Percentiles rank a stretch among this genome's conserved stretches.
phyloP scores from a whole-genome alignment of 2,888 invertebrate genomes.

The Tetheella fluctuosa region DNA sequence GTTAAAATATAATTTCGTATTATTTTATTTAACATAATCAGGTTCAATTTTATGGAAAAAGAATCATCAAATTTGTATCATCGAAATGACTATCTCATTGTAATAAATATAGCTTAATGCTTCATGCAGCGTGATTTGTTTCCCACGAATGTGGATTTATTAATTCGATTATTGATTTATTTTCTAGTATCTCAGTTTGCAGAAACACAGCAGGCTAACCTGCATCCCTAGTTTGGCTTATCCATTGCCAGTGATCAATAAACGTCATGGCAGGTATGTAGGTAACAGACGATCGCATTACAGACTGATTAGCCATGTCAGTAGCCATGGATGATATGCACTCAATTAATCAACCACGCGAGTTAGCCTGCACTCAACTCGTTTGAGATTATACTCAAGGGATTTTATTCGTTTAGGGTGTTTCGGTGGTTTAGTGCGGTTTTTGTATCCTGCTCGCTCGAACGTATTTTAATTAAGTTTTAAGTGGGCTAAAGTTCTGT shows the following conservation, averaged over 20 bases:
- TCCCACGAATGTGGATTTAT: too few relatives aligned
- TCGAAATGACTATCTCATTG: too few relatives aligned
- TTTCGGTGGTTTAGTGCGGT: slow-evolving; percentile 15
- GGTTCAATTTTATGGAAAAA: too few relatives aligned
- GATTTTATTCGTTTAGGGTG: slow-evolving; percentile 15
- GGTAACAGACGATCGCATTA: slow-evolving; percentile 52
- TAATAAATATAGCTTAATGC: too few relatives aligned
- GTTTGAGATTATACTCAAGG: slow-evolving; percentile 19
- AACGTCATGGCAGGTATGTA: slow-evolving; percentile 40
- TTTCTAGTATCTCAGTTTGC: too few relatives aligned
- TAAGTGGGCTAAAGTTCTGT: background rate
- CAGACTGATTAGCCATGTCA: slow-evolving; percentile 63
- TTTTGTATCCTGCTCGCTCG: slow-evolving; percentile 8
- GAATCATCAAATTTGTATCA: too few relatives aligned
- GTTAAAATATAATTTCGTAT: too few relatives aligned
- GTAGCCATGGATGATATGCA: slow-evolving; percentile 58
- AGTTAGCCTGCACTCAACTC: slow-evolving; percentile 44
- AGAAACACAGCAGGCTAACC: background rate
- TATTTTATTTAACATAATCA: too few relatives aligned
- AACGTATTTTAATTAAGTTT: background rate
- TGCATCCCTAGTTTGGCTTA: background rate
- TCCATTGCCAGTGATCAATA: slow-evolving; percentile 35
- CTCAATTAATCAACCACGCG: slow-evolving; percentile 64
- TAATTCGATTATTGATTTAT: too few relatives aligned
- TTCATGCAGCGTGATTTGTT: too few relatives aligned